Conservation (phyloP, 2,888 invertebrate genomes). For the Pterobdella sp. region DNA sequence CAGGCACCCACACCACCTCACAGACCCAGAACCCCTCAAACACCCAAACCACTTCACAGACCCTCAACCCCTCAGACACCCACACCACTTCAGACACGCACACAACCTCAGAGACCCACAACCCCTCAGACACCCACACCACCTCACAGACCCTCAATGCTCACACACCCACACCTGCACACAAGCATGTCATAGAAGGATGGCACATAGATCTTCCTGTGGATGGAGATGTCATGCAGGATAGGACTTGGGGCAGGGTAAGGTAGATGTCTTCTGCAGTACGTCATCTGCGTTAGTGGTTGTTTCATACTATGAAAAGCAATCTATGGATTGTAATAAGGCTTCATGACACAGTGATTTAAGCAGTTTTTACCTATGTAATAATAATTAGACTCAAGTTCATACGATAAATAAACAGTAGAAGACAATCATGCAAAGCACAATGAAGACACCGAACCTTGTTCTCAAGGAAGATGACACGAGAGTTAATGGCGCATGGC, state of each 20-base stretch:
- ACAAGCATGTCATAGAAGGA: constrained; percentile 94
- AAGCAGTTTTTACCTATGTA: too few relatives aligned
- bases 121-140: not conserved
- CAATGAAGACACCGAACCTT: constrained; percentile 57
- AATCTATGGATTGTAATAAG: too few relatives aligned
- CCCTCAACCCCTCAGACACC: too few relatives aligned
- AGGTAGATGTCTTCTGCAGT: constrained; percentile 70
- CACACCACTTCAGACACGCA: not conserved
- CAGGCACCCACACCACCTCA: too few relatives aligned
- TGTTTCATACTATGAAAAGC: too few relatives aligned
- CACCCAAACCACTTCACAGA: too few relatives aligned
- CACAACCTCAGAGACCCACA: not conserved
- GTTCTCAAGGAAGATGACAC: constrained; percentile 91
- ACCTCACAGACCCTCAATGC: not conserved
- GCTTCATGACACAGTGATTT: too few relatives aligned
- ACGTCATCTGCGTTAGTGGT: constrained; percentile 61
- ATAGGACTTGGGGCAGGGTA: constrained; percentile 63
- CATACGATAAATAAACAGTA: not conserved
- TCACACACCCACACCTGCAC: constrained; percentile 58
- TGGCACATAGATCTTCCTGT: constrained; percentile 85
- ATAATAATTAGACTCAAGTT: too few relatives aligned
- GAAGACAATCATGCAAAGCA: not conserved
- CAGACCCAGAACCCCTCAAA: too few relatives aligned
- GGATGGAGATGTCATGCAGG: constrained; percentile 79
- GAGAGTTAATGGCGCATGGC: constrained; percentile 83